Percentiles rank a stretch among this genome's conserved stretches.
These are phyloP conservation scores for Nesoenas mayeri DNA, from an alignment of 2,113 vertebrate species.

Conservation along the genomic window DNA sequence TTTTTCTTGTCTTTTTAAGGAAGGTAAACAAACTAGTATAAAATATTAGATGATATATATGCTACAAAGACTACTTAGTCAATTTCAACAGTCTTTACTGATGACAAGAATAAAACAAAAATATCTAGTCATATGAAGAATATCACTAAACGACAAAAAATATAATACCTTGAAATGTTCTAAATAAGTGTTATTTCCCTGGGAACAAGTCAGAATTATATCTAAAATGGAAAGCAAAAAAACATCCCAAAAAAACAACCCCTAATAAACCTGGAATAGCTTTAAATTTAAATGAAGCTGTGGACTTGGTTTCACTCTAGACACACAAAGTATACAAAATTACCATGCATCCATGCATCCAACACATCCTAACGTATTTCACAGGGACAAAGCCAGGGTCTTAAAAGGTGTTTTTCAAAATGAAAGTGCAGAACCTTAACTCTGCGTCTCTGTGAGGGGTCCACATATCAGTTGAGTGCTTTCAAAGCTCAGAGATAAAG, in stretches of 20 bases:
- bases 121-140: background rate
- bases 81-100: background rate
- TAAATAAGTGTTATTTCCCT: background rate
- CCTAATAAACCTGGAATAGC: background rate
- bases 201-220: background rate
- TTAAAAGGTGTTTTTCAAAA: background rate
- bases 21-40: background rate
- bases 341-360: background rate
- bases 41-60: background rate
- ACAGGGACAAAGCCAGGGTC: background rate
- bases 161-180: background rate
- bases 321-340: background rate
- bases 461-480: background rate
- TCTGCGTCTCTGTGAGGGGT: background rate
- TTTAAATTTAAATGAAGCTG: background rate
- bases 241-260: accelerated
- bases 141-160: background rate
- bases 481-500: background rate
- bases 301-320: background rate
- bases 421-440: background rate
- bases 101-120: background rate
- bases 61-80: background rate
- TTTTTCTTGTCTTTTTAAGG: background rate
- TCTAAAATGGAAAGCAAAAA: background rate
- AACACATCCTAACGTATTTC: background rate